Evolutionary conservation across 1,140 invertebrate species (phyloP).

Genomic region (Drosophila willistoni): DNA sequence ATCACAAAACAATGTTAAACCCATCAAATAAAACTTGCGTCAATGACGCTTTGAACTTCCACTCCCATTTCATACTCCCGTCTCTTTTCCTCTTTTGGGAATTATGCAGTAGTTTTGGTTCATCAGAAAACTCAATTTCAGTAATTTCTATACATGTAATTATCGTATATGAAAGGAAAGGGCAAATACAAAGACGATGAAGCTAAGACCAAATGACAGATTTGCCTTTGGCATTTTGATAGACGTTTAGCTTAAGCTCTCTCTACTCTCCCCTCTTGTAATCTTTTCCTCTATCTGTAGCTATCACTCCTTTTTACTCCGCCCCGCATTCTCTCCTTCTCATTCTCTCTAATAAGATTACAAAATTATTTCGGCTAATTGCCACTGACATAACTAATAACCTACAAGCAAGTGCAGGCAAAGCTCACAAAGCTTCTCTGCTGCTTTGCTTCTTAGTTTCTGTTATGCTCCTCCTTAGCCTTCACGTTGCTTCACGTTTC

Average conservation of each 20-base stretch:
- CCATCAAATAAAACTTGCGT: slow-evolving; percentile 23
- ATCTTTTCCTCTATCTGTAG: neutral
- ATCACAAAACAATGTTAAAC: slow-evolving; percentile 6
- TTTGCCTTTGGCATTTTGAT: slow-evolving; percentile 15
- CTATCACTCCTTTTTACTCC: neutral
- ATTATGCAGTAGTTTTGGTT: neutral
- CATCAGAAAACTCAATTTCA: neutral
- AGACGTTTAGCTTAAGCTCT: slow-evolving; percentile 12
- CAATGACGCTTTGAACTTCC: neutral
- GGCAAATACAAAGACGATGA: too few species aligned
- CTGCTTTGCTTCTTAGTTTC: too few species aligned
- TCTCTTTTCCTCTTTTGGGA: too few species aligned
- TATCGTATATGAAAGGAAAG: neutral
- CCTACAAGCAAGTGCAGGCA: slow-evolving; percentile 14
- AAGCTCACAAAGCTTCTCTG: slow-evolving; percentile 13
- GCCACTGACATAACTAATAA: slow-evolving; percentile 38
- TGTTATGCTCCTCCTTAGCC: neutral
- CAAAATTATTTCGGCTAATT: slow-evolving; percentile 35
- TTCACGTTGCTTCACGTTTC: neutral
- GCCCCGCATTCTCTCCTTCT: neutral
- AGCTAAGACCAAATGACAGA: neutral
- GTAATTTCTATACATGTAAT: slow-evolving; percentile 24
- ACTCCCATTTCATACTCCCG: too few species aligned
- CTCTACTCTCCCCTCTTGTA: neutral
- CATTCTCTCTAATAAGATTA: slow-evolving; percentile 25